Evolutionary conservation across 1,140 invertebrate species (phyloP).

Genomic region (roundworm (Caenorhabditis elegans)): DNA sequence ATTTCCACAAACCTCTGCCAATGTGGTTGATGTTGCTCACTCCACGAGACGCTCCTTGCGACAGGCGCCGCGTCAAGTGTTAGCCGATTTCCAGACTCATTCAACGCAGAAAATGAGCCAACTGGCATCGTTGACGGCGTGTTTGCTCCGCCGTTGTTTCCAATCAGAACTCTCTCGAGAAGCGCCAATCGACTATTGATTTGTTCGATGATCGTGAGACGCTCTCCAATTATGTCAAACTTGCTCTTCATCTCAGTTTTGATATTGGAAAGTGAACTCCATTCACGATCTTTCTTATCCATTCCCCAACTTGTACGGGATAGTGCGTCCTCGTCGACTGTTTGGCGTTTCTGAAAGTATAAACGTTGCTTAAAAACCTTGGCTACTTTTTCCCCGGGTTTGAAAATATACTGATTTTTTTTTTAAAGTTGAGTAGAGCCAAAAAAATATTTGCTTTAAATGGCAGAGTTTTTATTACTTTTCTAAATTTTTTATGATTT

Average conservation of each 20-base stretch:
- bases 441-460: too few species aligned
- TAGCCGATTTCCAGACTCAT: constrained; percentile 23
- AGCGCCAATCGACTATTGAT: constrained; percentile 25
- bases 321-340: constrained; percentile 44
- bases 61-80: constrained; percentile 17
- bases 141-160: not conserved
- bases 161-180: constrained; percentile 10
- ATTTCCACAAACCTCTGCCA: constrained; percentile 44
- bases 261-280: constrained; percentile 44
- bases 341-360: constrained; percentile 41
- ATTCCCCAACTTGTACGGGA: constrained; percentile 37
- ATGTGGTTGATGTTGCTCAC: constrained; percentile 30
- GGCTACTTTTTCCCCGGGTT: too few species aligned
- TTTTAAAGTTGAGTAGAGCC: too few species aligned
- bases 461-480: too few species aligned
- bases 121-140: constrained; percentile 44
- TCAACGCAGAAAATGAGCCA: constrained; percentile 40
- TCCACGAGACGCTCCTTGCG: constrained; percentile 41
- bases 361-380: not conserved
- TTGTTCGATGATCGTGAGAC: constrained; percentile 29
- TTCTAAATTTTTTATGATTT: too few species aligned
- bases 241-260: constrained; percentile 43
- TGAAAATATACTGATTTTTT: too few species aligned
- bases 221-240: constrained; percentile 43
- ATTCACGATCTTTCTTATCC: constrained; percentile 37